Evolutionary conservation across 2,113 vertebrate genomes (phyloP), one percentile per base, ranked within the genome.

Genomic region (Nothobranchius furzeri): DNA sequence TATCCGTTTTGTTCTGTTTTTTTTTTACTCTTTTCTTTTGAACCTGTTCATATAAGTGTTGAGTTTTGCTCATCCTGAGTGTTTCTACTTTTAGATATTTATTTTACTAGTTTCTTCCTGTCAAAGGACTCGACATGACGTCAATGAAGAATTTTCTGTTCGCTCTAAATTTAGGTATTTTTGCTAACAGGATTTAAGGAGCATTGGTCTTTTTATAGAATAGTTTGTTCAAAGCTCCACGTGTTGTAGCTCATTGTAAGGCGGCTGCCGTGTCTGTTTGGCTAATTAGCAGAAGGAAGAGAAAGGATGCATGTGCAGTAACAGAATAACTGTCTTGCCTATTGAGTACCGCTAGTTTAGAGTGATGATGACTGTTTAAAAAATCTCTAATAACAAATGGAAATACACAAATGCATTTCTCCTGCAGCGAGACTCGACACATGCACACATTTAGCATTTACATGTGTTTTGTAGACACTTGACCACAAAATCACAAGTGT

Each of bases 401-500:
- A 3, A 30, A 30, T 30, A 30, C 4, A 30, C 30, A 30, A 30
- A 30, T 30, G 4, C 30, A 30, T 30, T 30, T 30, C 30, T 30
- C 30, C 30, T 1, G 4, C 30, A 30, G 30, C 30, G 4, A 30
- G 30, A 30, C 4, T 30, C 20, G 20, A 20, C 20, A 20, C 20
- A 20, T 20, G 30, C 3, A 3, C 37, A 40, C 37, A 40, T 8
- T 40, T 40, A 30, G 30, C 30, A 4, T 30, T 9, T 24, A 36
- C 40, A 48, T 51, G 42, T 25, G 35, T 62, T 69, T 69, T 66
- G 9, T 64, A 54, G 46, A 81, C 54, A 70, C 35, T 40, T 40
- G 62, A 64, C 53, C 46, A 53, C 68, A 60, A 73, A 84, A 67
- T 79, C 42, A 52, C 68, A 78, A 85, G 42, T 61, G 60, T 81